Evolutionary conservation across 2,888 invertebrate genomes (phyloP).

Genomic region (Troilus luridus): DNA sequence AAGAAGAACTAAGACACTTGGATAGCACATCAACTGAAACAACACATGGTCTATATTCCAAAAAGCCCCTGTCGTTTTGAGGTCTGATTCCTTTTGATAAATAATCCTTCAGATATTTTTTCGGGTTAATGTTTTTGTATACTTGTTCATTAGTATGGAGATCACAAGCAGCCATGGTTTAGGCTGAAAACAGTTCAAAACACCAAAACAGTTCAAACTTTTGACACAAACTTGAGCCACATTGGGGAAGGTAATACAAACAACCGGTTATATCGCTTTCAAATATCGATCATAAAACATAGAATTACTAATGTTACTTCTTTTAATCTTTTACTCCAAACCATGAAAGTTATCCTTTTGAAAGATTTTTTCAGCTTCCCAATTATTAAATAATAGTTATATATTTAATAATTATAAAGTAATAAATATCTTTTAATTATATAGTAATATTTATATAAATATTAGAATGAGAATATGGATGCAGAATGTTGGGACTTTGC

Average conservation of each 20-base stretch:
- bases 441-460: no score
- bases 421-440: no score
- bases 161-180: slow-evolving; percentile 2
- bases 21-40: slow-evolving; percentile 76
- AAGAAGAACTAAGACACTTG: slow-evolving; percentile 82
- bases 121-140: slow-evolving; percentile 63
- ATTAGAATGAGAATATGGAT: no score
- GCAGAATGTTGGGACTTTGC: slow-evolving; percentile 78
- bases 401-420: no score
- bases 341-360: no score
- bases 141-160: slow-evolving; percentile 56
- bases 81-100: slow-evolving; percentile 76
- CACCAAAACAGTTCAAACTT: background rate
- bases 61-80: slow-evolving; percentile 80
- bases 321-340: no score
- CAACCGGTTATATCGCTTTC: background rate
- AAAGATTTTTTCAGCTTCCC: no score
- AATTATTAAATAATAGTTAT: no score
- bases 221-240: background rate
- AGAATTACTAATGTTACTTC: background rate
- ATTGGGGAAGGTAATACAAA: slow-evolving; percentile 1
- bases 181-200: background rate
- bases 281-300: background rate
- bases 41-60: slow-evolving; percentile 78
- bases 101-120: slow-evolving; percentile 62